Evolutionary conservation across 2,113 vertebrate species (phyloP).

Genomic region (Actenoides hombroni): DNA sequence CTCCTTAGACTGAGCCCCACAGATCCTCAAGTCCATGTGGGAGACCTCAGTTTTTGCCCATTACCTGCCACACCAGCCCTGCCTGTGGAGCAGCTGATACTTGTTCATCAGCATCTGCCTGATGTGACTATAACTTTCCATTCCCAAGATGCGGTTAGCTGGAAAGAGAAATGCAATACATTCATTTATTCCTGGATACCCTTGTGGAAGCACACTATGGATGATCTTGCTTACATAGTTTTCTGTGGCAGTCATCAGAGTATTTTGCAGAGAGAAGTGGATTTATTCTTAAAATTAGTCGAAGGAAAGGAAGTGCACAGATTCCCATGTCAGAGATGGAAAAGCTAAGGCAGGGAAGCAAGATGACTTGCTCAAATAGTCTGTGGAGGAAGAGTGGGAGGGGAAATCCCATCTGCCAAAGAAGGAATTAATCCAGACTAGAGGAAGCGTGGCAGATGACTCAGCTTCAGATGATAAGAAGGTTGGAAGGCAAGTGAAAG

Average conservation of each 20-base stretch:
- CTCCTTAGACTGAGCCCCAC: neutral
- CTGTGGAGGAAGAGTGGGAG: constrained; percentile 26
- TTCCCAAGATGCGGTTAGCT: neutral
- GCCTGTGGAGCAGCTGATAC: neutral
- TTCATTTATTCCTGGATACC: neutral
- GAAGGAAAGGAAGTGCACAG: neutral
- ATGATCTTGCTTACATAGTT: neutral
- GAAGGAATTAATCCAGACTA: constrained; percentile 17
- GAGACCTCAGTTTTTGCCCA: neutral
- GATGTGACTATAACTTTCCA: neutral
- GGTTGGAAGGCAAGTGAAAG: constrained; percentile 12
- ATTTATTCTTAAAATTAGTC: neutral
- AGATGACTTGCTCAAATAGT: neutral
- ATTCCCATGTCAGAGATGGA: neutral
- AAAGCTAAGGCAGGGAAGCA: neutral
- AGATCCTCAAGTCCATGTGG: neutral
- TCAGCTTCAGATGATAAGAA: constrained; percentile 24
- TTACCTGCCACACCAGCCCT: neutral
- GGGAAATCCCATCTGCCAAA: constrained; percentile 38
- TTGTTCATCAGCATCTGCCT: neutral
- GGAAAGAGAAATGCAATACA: neutral
- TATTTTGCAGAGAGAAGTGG: neutral
- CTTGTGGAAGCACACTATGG: neutral
- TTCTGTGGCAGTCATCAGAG: neutral
- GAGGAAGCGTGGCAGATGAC: constrained; percentile 13